A percentile compares a stretch with the other conserved stretches of the same genome.
These are phyloP conservation scores for Hirtodrosophila cameraria DNA, from an alignment of 2,888 invertebrate genomes.

Conservation along the genomic window DNA sequence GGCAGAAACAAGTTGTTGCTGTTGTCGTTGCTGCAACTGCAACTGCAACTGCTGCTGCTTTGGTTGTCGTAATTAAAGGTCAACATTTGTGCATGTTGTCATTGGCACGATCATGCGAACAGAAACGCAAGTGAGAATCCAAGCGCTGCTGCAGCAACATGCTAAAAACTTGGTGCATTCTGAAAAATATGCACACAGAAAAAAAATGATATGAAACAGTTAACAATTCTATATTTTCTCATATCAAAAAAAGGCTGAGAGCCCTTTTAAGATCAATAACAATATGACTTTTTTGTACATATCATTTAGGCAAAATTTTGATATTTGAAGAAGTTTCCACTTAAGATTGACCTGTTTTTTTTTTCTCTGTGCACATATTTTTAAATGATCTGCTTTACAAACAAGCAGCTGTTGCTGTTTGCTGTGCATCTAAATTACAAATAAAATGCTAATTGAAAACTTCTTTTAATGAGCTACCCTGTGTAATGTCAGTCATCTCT, in stretches of 20 bases:
- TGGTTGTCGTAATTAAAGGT: slow-evolving; percentile 80
- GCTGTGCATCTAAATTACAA: neutral
- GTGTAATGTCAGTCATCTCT: too few species aligned
- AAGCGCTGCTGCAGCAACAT: neutral
- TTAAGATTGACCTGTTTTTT: too few species aligned
- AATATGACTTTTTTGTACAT: too few species aligned
- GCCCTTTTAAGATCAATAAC: too few species aligned
- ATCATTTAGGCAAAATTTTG: too few species aligned
- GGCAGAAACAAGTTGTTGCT: slow-evolving; percentile 68
- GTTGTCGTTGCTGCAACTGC: slow-evolving; percentile 39
- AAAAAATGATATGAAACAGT: too few species aligned
- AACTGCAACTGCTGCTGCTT: slow-evolving; percentile 46
- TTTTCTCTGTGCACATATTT: too few species aligned
- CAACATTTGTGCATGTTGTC: slow-evolving; percentile 81
- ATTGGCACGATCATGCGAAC: slow-evolving; percentile 58
- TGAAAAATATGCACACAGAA: too few species aligned
- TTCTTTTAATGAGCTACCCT: neutral
- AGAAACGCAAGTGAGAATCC: slow-evolving; percentile 30
- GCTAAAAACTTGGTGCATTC: slow-evolving; percentile 5
- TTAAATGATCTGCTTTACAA: neutral
- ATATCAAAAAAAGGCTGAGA: too few species aligned
- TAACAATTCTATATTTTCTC: too few species aligned
- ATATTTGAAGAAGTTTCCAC: too few species aligned
- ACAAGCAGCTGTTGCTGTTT: neutral
- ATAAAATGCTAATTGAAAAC: too few species aligned